Base-by-base conservation (phyloP, 2,888 invertebrate genomes). In the Blera fallax region DNA sequence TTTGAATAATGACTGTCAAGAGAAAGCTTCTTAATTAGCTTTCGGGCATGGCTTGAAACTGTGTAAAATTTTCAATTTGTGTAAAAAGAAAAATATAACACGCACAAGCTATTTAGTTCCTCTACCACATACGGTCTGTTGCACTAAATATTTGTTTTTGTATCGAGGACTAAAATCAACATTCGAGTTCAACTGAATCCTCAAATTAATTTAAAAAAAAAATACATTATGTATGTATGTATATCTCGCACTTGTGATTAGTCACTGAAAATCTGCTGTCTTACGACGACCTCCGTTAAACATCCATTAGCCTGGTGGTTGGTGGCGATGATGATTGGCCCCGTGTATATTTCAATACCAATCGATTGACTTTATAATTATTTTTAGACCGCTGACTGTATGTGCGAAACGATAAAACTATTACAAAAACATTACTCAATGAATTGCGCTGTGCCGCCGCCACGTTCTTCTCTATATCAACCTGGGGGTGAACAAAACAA, bases 391-490 rank as follows among this genome's bases (percentile, higher is more conserved):
- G 45, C 70, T 72, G 54, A 64, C 77, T 54, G 34, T 40, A 52
- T 74, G 24, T 77, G 69, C 43, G 45, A 77, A 52, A 52, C 37
- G 21, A 32, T 60, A 70, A 70, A 78, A 79, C 56, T 56, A 79
- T 58, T 65, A 64, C 64, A 72, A 72, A 64, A 72, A 64, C 56
- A 79, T 64, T 79, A 65, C 72, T 79, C 64, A 62, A 70, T 79
- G 48, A 70, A 72, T 70, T 79, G 79, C 79, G 79, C 64, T 70
- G 79, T 79, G 70, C 69, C 14, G 14, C 11, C 16, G 64, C 50
- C 8, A 24, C 40, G 21, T 21, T 21, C 24, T 16, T 45, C 48
- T 37, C 18, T 50, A 21, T 29, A 32, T 37, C 48, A 58, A 48
- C 16, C 56, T 43, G 43, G 48, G 10, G 60, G 32, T 69, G 77